Evolutionary conservation across 2,113 vertebrate species (phyloP), one percentile per base, ranked within the genome.

Genomic region (Gymnarchus niloticus): DNA sequence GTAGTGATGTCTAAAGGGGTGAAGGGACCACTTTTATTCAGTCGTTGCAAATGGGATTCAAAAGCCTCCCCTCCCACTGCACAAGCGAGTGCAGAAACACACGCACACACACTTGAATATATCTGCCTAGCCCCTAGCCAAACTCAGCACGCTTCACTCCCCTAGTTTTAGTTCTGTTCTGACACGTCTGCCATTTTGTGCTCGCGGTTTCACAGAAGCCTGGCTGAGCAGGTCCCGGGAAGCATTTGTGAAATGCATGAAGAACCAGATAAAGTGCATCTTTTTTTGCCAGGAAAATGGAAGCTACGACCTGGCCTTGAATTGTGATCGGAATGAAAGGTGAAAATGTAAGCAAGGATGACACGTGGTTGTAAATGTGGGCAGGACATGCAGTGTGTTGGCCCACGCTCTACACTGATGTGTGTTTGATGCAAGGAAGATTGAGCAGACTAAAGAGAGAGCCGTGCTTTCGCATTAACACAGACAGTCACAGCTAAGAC

Each of bases 261-360:
- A 73, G 83, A 84, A 86, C 65, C 65, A 57, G 86, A 86, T 86
- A 86, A 85, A 76, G 59, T 83, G 65, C 73, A 86, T 86, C 59
- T 46, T 73, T 83, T 86, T 77, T 65, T 73, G n/a, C 59, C 41
- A 8, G 81, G 86, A 86, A 86, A 85, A 86, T 86, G 41, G 82
- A 86, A 83, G 49, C 81, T 17, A 37, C 37, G 86, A 57, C 59
- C 48, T 44, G 49, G 37, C 41, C 59, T 46, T 78, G 81, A 83
- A 86, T 83, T 52, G 61, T 54, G 86, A 82, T 86, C 44, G 49
- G 61, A 9, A 52, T 83, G 51, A 73, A 37, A 82, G 25, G 25
- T 9, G 14, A 7, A 17, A 82, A 52, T 25, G 10, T 56, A 51
- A 12, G 51, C 81, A 46, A 28, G 28, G 65, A 37, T 25, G 81